Evolutionary conservation across 2,797 vertebrate genomes (phyloP).

Genomic region (Gymnoscopelus braueri): DNA sequence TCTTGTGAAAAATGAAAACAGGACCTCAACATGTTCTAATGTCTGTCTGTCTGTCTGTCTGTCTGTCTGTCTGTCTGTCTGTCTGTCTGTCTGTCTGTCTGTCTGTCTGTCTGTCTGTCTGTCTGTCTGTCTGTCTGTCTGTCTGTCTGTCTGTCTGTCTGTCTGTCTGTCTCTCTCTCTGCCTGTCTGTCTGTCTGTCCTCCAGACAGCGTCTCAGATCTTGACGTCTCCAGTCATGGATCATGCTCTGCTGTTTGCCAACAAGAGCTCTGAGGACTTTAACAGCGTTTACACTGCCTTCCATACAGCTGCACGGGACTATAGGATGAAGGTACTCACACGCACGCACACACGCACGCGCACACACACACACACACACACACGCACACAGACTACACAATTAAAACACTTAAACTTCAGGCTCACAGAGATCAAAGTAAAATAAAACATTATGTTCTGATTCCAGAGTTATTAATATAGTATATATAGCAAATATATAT

Average conservation of each 20-base stretch:
- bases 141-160: neutral
- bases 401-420: no score
- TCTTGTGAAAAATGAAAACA: no score
- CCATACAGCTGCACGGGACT: conserved; percentile 72
- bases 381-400: neutral
- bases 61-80: no score
- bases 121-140: conserved; percentile 17
- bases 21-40: no score
- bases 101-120: conserved; percentile 4
- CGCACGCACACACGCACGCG: neutral
- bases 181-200: neutral
- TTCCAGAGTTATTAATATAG: no score
- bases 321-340: conserved; percentile 86
- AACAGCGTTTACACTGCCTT: conserved; percentile 78
- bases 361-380: conserved; percentile 3
- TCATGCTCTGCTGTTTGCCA: conserved; percentile 91
- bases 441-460: no score
- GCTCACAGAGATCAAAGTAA: no score
- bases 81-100: conserved; percentile 9
- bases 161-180: neutral
- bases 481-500: no score
- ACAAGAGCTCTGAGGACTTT: conserved; percentile 76
- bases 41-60: no score
- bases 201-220: conserved; percentile 88
- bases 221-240: conserved; percentile 82